A percentile compares a stretch with the other conserved stretches of the same genome.
Evolutionary conservation across 2,888 invertebrate genomes (phyloP).

Genomic region (Gibbula magus): DNA sequence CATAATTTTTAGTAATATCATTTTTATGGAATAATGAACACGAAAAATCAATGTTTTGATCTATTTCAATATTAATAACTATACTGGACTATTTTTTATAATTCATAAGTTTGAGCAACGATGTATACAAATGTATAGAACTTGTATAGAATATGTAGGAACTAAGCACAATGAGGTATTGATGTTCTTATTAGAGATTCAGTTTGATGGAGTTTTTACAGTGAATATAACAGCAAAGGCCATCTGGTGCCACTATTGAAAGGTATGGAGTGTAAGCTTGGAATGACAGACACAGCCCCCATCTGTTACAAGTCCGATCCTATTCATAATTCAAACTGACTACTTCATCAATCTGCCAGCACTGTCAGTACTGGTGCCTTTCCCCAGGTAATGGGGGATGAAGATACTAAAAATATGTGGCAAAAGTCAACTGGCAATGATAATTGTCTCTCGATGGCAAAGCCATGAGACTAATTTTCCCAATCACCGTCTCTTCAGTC

Average conservation of each 20-base stretch:
- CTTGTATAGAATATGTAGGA: no score
- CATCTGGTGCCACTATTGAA: constrained; percentile 12
- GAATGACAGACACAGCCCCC: neutral
- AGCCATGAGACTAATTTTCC: constrained; percentile 9
- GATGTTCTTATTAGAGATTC: neutral
- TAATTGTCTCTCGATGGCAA: neutral
- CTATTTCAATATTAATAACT: no score
- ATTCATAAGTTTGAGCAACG: no score
- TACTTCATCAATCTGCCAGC: neutral
- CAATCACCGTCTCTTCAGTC: neutral
- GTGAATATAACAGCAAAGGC: neutral
- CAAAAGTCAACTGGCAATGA: constrained; percentile 6
- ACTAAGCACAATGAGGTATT: neutral
- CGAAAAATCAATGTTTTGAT: no score
- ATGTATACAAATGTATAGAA: no score
- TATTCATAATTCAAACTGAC: constrained; percentile 19
- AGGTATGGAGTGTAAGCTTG: neutral
- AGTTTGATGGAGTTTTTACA: neutral
- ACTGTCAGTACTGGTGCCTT: neutral
- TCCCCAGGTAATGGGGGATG: neutral
- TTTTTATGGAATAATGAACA: no score
- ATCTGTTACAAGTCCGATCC: constrained; percentile 12
- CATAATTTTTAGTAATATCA: no score
- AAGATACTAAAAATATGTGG: neutral
- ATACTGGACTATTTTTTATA: no score